A percentile compares a stretch with the other conserved stretches of the same genome.
phyloP scores from a whole-genome alignment of 2,113 vertebrate genomes.

The Tetrax tetrax region DNA sequence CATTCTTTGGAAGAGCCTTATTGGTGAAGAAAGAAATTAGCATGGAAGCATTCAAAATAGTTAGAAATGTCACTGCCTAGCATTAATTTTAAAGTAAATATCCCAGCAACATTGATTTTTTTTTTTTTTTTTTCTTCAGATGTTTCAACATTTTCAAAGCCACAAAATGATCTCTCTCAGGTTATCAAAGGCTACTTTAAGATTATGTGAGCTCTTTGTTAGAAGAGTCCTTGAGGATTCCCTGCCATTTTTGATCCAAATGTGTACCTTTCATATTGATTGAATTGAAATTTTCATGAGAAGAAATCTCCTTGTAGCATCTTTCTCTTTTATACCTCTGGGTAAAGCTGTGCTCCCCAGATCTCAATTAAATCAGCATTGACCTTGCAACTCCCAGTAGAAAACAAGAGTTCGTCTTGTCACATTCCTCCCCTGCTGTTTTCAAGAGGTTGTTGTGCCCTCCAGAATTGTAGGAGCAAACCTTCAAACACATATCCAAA shows the following conservation, averaged over 20 bases:
- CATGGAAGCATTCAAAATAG: neutral
- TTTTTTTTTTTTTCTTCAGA: neutral
- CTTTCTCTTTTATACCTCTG: slow-evolving; percentile 14
- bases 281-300: slow-evolving; percentile 52
- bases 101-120: neutral
- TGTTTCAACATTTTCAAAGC: slow-evolving; percentile 31
- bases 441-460: neutral
- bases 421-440: neutral
- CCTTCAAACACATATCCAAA: neutral
- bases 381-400: slow-evolving; percentile 45
- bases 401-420: neutral
- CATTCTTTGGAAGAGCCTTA: neutral
- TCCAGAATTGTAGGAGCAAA: neutral
- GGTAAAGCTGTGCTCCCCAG: neutral
- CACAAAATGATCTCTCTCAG: neutral
- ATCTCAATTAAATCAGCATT: slow-evolving; percentile 31
- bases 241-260: slow-evolving; percentile 53
- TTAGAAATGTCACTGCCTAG: neutral
- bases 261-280: slow-evolving; percentile 45
- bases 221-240: slow-evolving; percentile 38
- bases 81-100: slow-evolving; percentile 3
- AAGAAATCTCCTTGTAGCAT: slow-evolving; percentile 11
- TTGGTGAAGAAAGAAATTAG: neutral
- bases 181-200: slow-evolving; percentile 25
- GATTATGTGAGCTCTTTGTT: slow-evolving; percentile 27